Evolutionary conservation across 2,113 vertebrate genomes (phyloP), one percentile per base, ranked within the genome.

Genomic region (Jaculus jaculus): DNA sequence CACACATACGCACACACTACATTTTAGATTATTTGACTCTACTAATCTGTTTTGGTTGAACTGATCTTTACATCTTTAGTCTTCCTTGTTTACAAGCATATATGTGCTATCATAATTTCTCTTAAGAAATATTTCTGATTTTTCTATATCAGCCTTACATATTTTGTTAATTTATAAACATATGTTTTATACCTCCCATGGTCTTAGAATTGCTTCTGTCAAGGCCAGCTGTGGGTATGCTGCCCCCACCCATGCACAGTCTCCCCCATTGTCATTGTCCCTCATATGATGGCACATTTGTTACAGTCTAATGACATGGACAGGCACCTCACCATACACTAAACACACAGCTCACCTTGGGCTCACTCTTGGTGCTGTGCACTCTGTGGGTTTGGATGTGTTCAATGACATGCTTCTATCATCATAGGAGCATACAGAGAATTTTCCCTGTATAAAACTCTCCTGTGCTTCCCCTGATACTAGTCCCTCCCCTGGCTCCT

Each of bases 111-210:
- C 32, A 24, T 74, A 66, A 88, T 68, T 91, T 73, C 58, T 86
- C 21, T 82, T 87, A 75, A 68, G 54, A 85, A 80, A 81, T 75
- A 80, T 69, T 80, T 93, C 9, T 65, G 65, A 78, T n/a, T 26
- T 94, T 94, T 42, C 81, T 15, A 61, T 34, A 84, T 65, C 92
- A 5, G 4, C n/a, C 82, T 95, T 60, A 34, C 2, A 26, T 84
- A 39, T 83, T 95, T 72, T 66, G 34, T 92, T 93, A 80, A 63
- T 91, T 89, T 87, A 58, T 80, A 88, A 47, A 54, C 68, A 78
- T n/a, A 58, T 72, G 82, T 5, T 84, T 78, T 34, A 24, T 78
- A 58, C 81, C 87, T 92, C 51, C 26, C 47, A 2, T 90, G 7
- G 28, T 30, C 80, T 82, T 90, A 2, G 66, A 91, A 77, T 66